phyloP scores from a whole-genome alignment of 2,113 vertebrate species.

The Sylvietta virens region DNA sequence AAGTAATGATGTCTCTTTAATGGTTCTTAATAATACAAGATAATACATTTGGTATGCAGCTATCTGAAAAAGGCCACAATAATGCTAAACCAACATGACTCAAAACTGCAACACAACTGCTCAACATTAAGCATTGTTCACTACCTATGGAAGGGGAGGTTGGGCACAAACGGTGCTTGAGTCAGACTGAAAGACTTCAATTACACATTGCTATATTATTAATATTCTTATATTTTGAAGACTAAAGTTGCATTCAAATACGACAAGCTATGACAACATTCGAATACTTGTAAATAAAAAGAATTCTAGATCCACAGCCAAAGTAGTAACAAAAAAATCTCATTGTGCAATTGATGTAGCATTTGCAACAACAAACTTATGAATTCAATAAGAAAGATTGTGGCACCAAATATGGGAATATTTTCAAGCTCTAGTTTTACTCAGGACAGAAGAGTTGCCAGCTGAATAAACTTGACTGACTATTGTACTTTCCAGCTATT shows the following conservation, averaged over 20 bases:
- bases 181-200: background rate
- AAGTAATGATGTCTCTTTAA: background rate
- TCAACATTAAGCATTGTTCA: background rate
- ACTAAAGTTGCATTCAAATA: background rate
- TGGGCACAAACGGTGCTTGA: background rate
- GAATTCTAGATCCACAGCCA: background rate
- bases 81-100: background rate
- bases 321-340: background rate
- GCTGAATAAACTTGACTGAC: background rate
- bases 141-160: background rate
- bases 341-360: background rate
- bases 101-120: background rate
- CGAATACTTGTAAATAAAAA: background rate
- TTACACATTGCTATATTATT: background rate
- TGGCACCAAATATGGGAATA: background rate
- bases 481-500: conserved; percentile 6
- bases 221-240: background rate
- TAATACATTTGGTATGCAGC: background rate
- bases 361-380: background rate
- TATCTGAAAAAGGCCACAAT: background rate
- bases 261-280: background rate
- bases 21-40: background rate
- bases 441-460: conserved; percentile 28
- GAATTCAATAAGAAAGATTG: background rate
- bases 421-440: conserved; percentile 10